Conservation (phyloP, 2,113 vertebrate genomes). For the Stigmatopora nigra region DNA sequence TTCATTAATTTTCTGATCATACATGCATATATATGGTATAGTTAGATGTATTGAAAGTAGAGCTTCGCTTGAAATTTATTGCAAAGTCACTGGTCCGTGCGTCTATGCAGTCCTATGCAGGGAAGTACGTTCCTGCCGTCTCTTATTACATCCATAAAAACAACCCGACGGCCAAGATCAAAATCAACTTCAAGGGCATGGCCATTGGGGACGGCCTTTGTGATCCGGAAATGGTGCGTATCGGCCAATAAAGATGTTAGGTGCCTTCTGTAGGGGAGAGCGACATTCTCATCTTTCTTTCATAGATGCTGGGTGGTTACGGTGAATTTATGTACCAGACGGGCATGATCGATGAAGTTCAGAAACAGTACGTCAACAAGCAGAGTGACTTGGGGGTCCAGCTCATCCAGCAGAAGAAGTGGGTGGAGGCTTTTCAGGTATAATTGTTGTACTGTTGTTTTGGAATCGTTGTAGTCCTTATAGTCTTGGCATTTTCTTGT, state of each 20-base stretch:
- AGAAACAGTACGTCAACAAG: slow-evolving; percentile 63
- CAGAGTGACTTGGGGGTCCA: slow-evolving; percentile 59
- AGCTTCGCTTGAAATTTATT: not conserved
- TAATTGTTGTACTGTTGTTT: not conserved
- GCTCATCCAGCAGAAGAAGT: slow-evolving; percentile 71
- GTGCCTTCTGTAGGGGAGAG: not conserved
- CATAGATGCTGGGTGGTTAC: slow-evolving; percentile 70
- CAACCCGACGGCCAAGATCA: slow-evolving; percentile 67
- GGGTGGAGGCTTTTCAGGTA: slow-evolving; percentile 75
- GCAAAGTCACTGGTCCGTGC: too few species aligned
- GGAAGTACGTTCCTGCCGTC: slow-evolving; percentile 76
- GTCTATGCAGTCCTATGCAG: slow-evolving; percentile 67
- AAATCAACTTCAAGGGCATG: slow-evolving; percentile 78
- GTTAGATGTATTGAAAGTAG: too few species aligned
- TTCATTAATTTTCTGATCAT: not conserved
- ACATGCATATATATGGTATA: not conserved
- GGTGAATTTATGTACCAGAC: slow-evolving; percentile 69
- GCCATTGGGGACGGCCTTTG: slow-evolving; percentile 74
- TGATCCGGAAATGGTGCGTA: slow-evolving; percentile 76
- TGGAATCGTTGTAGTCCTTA: not conserved
- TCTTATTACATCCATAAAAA: slow-evolving; percentile 75
- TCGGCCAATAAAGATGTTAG: not conserved
- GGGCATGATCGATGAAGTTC: slow-evolving; percentile 64
- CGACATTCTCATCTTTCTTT: not conserved
- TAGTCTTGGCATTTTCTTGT: too few species aligned